Percentiles rank a stretch among this genome's conserved stretches.
Conservation (phyloP, 2,888 invertebrate species). For the Drosophila helvetica region DNA sequence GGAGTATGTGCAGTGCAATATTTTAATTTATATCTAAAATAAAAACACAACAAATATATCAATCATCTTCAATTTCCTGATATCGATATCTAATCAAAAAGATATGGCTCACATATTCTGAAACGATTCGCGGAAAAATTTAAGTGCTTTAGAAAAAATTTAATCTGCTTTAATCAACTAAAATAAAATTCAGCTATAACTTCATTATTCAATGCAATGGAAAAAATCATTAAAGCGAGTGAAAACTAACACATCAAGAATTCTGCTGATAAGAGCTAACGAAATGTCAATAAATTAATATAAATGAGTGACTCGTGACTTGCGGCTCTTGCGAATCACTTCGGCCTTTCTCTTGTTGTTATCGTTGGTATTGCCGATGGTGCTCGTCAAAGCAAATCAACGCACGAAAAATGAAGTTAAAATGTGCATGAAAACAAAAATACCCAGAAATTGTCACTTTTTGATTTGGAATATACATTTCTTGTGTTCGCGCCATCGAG, state of each 20-base stretch:
- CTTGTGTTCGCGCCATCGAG: slow-evolving; percentile 57
- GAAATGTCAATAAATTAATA: slow-evolving; percentile 76
- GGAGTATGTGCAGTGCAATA: slow-evolving; percentile 1
- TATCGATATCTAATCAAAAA: slow-evolving; percentile 69
- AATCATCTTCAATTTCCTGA: slow-evolving; percentile 62
- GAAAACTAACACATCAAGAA: slow-evolving; percentile 37
- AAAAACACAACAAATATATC: slow-evolving; percentile 55
- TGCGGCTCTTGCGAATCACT: slow-evolving; percentile 8
- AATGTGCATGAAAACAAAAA: slow-evolving; percentile 11
- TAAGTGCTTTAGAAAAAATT: slow-evolving; percentile 30
- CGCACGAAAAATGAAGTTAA: slow-evolving; percentile 21
- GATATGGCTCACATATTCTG: slow-evolving; percentile 54
- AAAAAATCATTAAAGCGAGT: slow-evolving; percentile 16
- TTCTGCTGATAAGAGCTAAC: slow-evolving; percentile 63
- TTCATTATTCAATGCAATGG: slow-evolving; percentile 39
- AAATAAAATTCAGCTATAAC: slow-evolving; percentile 5
- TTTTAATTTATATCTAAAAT: slow-evolving; percentile 30
- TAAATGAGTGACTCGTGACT: slow-evolving; percentile 78
- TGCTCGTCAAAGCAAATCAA: slow-evolving; percentile 21
- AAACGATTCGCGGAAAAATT: slow-evolving; percentile 42
- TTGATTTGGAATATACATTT: slow-evolving; percentile 51
- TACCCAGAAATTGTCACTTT: slow-evolving; percentile 19
- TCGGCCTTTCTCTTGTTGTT: slow-evolving; percentile 17
- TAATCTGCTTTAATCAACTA: background rate
- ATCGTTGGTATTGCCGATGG: slow-evolving; percentile 20